phyloP scores from a whole-genome alignment of 2,113 vertebrate genomes.

The Merops nubicus region DNA sequence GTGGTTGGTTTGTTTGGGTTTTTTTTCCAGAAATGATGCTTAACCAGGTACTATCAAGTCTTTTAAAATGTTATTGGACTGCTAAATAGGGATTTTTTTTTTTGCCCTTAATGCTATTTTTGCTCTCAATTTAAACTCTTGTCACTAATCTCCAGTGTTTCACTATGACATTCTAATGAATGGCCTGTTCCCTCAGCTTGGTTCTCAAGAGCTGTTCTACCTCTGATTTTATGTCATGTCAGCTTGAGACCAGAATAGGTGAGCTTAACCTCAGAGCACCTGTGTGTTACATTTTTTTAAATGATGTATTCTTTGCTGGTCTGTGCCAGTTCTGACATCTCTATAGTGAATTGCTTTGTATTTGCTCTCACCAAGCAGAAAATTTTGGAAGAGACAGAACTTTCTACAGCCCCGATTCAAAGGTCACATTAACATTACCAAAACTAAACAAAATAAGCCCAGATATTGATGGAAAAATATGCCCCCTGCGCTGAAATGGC shows the following conservation, averaged over 20 bases:
- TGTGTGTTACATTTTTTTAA: background rate
- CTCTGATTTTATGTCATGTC: conserved; percentile 13
- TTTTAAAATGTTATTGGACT: background rate
- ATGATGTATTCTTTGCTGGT: background rate
- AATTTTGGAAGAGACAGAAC: background rate
- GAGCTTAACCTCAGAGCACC: conserved; percentile 1
- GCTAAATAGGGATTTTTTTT: background rate
- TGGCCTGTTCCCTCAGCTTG: background rate
- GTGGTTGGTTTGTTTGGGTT: background rate
- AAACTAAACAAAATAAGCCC: background rate
- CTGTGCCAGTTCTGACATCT: background rate
- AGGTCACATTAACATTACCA: background rate
- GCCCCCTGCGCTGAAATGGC: background rate
- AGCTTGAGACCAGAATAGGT: conserved; percentile 19
- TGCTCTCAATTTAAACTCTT: background rate
- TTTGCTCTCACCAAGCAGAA: background rate
- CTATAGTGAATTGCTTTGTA: background rate
- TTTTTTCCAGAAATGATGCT: background rate
- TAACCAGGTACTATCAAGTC: background rate
- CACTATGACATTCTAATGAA: conserved; percentile 34
- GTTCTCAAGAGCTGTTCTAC: conserved; percentile 25
- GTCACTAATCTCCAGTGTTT: conserved; percentile 1
- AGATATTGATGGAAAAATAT: background rate
- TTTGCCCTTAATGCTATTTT: background rate
- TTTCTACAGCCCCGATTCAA: background rate